These are phyloP conservation scores for Amiota mariae DNA, from an alignment of 2,888 invertebrate genomes.

Conservation along the genomic window DNA sequence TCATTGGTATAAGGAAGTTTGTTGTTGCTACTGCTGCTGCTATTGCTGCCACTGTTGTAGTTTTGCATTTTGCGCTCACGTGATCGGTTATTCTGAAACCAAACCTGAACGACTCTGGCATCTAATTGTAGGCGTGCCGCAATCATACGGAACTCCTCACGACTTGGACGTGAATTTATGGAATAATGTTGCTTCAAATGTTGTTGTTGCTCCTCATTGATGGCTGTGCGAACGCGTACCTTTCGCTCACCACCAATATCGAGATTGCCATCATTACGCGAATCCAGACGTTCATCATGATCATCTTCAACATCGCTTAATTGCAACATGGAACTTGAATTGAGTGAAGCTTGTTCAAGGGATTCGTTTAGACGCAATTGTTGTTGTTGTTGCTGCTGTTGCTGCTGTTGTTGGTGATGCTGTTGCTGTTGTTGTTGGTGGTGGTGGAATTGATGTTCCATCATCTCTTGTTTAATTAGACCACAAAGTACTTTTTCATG, in stretches of 20 bases:
- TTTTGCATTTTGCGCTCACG: slow-evolving; percentile 83
- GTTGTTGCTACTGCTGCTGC: slow-evolving; percentile 42
- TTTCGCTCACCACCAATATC: slow-evolving; percentile 82
- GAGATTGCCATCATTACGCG: slow-evolving; percentile 74
- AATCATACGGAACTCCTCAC: slow-evolving; percentile 93
- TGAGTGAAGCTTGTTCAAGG: slow-evolving; percentile 27
- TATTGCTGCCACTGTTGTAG: slow-evolving; percentile 45
- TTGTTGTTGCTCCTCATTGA: slow-evolving; percentile 94
- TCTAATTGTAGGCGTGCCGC: slow-evolving; percentile 85
- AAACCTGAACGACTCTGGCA: slow-evolving; percentile 90
- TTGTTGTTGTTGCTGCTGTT: slow-evolving; percentile 74
- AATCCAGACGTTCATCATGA: slow-evolving; percentile 54
- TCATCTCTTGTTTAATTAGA: slow-evolving; percentile 75
- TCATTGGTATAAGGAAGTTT: slow-evolving; percentile 48
- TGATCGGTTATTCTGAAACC: slow-evolving; percentile 97
- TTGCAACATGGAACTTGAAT: slow-evolving; percentile 53
- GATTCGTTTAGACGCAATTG: slow-evolving; percentile 34
- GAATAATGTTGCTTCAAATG: slow-evolving; percentile 92
- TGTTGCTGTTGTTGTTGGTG: slow-evolving; percentile 75
- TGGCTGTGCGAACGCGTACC: slow-evolving; percentile 92
- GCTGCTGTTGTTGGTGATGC: slow-evolving; percentile 75
- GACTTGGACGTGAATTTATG: slow-evolving; percentile 92
- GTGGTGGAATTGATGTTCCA: slow-evolving; percentile 81
- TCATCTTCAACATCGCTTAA: slow-evolving; percentile 77
- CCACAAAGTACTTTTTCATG: slow-evolving; percentile 82